Percentiles rank a stretch among this genome's conserved stretches.
Evolutionary conservation across 2,888 invertebrate species (phyloP).

Genomic region (Drosophila macrospina): DNA sequence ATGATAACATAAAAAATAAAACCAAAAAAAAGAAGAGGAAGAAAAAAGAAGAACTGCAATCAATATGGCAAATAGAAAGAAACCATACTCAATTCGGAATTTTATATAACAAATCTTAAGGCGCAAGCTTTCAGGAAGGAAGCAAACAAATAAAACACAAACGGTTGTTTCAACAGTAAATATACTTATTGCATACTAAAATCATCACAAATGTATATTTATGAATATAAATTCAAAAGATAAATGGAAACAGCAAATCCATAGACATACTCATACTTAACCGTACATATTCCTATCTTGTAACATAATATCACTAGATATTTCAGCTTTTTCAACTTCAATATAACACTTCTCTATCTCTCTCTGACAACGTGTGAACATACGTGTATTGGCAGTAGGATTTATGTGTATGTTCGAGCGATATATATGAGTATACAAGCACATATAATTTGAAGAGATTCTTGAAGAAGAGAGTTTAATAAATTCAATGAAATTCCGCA

Average conservation of each 20-base stretch:
- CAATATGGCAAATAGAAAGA: conserved; percentile 30
- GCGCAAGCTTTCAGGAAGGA: conserved; percentile 11
- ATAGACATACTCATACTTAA: conserved; percentile 1
- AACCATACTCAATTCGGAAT: conserved; percentile 29
- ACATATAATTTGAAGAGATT: conserved; percentile 6
- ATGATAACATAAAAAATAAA: conserved; percentile 33
- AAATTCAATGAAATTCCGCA: conserved; percentile 21
- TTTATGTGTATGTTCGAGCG: conserved; percentile 9
- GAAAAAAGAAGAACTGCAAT: conserved; percentile 44
- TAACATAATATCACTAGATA: conserved; percentile 10
- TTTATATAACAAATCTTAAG: conserved; percentile 45
- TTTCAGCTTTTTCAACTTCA: conserved; percentile 19
- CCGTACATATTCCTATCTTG: conserved; percentile 8
- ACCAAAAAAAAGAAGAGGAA: conserved; percentile 35
- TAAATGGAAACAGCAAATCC: conserved; percentile 1
- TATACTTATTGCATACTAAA: conserved; percentile 38
- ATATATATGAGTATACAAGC: no score
- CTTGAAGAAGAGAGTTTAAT: background rate
- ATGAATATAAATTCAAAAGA: conserved; percentile 14
- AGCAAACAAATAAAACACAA: conserved; percentile 17
- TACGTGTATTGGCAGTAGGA: conserved; percentile 8
- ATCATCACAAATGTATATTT: conserved; percentile 24
- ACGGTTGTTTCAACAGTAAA: conserved; percentile 49
- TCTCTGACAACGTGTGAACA: background rate
- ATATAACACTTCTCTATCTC: background rate